These are phyloP conservation scores for Caenorhabditis afra DNA, from an alignment of 2,888 invertebrate genomes.

Conservation along the genomic window DNA sequence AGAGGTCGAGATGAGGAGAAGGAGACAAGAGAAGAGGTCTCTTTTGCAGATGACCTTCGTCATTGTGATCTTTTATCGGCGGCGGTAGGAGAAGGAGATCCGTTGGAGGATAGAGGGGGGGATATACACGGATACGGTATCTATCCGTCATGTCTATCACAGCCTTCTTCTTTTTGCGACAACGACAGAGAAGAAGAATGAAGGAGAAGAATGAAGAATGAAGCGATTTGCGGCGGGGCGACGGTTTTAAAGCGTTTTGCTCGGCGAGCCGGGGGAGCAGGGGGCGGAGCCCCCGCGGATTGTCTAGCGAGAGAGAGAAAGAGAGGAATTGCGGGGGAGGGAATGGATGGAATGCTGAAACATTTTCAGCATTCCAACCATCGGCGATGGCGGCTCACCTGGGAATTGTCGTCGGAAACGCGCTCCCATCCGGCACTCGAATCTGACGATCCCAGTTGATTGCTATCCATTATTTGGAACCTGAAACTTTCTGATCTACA, in stretches of 20 bases:
- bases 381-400: constrained; percentile 48
- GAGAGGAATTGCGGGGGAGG: not conserved
- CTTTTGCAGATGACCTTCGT: constrained; percentile 12
- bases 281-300: too few relatives aligned
- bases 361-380: too few relatives aligned
- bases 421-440: constrained; percentile 78
- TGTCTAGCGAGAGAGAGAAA: not conserved
- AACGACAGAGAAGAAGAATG: too few relatives aligned
- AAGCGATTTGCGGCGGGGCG: not conserved
- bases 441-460: constrained; percentile 69
- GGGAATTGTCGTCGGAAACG: constrained; percentile 76
- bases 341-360: too few relatives aligned
- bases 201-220: too few relatives aligned
- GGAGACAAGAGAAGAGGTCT: constrained; percentile 30
- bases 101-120: too few relatives aligned
- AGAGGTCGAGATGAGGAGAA: constrained; percentile 48
- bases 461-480: constrained; percentile 40
- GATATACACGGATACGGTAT: too few relatives aligned
- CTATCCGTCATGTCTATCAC: too few relatives aligned
- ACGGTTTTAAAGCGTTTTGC: not conserved
- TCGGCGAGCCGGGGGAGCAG: not conserved
- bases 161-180: too few relatives aligned
- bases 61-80: constrained; percentile 5
- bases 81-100: not conserved
- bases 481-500: too few relatives aligned